Percentiles rank a stretch among this genome's conserved stretches.
phyloP scores from a whole-genome alignment of 2,113 vertebrate genomes.

The Anguilla japonica region DNA sequence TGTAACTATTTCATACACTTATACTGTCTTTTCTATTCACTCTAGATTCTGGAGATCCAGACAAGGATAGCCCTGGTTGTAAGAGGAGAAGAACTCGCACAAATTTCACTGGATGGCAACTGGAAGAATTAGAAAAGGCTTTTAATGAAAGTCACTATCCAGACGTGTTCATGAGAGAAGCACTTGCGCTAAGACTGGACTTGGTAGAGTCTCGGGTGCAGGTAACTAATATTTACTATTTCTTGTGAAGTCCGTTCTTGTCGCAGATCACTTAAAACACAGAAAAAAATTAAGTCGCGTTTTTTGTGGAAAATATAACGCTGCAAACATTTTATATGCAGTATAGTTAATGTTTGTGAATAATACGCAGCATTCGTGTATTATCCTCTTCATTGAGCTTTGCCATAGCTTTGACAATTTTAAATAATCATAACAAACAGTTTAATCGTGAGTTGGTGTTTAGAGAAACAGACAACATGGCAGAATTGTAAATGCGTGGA shows the following conservation, averaged over 20 bases:
- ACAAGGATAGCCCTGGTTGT: conserved; percentile 96
- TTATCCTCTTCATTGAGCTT: neutral
- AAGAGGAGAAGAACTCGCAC: conserved; percentile 94
- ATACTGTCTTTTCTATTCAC: conserved; percentile 19
- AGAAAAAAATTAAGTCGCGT: neutral
- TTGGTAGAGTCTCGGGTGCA: conserved; percentile 97
- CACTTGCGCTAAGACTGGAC: conserved; percentile 91
- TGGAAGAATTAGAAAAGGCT: conserved; percentile 96
- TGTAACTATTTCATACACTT: neutral
- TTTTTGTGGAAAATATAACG: neutral
- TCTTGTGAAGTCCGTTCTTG: neutral
- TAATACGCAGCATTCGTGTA: neutral
- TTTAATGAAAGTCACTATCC: conserved; percentile 98
- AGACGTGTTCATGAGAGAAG: conserved; percentile 98
- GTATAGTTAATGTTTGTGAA: neutral
- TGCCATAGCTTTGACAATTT: neutral
- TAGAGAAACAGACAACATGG: neutral
- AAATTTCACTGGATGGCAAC: conserved; percentile 98
- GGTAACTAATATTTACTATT: conserved; percentile 72
- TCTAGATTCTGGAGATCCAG: conserved; percentile 87
- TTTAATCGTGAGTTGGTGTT: neutral
- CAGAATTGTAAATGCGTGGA: neutral
- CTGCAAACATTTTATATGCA: neutral
- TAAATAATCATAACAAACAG: neutral
- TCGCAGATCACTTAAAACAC: neutral